Conservation (phyloP, 2,888 invertebrate species). For the Crioceris asparagi region DNA sequence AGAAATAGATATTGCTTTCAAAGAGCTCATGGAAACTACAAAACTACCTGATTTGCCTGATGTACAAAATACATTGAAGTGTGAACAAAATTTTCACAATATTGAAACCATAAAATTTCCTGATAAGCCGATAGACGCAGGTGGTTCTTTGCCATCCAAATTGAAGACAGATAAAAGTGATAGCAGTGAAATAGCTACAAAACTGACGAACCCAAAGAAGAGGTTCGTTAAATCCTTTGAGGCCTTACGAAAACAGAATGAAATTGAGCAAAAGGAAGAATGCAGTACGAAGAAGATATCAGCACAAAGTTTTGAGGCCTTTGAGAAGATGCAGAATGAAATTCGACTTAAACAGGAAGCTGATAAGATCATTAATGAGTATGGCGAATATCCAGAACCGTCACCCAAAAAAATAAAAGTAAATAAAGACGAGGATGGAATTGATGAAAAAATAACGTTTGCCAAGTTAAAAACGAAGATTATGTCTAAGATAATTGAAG, state of each 20-base stretch:
- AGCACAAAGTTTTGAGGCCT: too few species aligned
- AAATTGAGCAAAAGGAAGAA: conserved; percentile 6
- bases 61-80: conserved; percentile 38
- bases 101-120: conserved; percentile 34
- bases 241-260: conserved; percentile 25
- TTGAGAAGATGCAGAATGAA: conserved; percentile 24
- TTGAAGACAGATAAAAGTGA: conserved; percentile 11
- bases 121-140: conserved; percentile 26
- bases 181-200: conserved; percentile 22
- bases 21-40: conserved; percentile 51
- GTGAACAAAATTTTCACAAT: conserved; percentile 35
- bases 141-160: conserved; percentile 1
- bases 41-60: conserved; percentile 47
- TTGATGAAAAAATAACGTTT: not conserved
- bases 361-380: too few species aligned
- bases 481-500: conserved; percentile 28
- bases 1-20: conserved; percentile 42
- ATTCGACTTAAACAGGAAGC: too few species aligned
- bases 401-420: too few species aligned
- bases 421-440: not conserved
- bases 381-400: too few species aligned
- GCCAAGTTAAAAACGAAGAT: conserved; percentile 26
- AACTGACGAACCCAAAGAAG: conserved; percentile 35
- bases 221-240: conserved; percentile 37
- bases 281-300: too few species aligned